These are phyloP conservation scores for Sterna hirundo DNA, from an alignment of 2,113 vertebrate species.

Conservation along the genomic window DNA sequence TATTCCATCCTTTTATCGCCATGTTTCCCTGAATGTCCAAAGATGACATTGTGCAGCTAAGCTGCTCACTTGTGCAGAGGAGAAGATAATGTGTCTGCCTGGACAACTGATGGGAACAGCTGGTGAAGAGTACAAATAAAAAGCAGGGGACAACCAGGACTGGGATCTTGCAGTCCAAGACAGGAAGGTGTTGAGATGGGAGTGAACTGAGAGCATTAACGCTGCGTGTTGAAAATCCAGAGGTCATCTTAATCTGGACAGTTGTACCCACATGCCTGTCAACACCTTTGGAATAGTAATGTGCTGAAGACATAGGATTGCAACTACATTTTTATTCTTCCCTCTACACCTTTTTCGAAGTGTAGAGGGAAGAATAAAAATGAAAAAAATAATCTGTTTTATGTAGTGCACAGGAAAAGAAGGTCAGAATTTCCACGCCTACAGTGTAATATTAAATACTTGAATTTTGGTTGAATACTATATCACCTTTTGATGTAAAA, in stretches of 20 bases:
- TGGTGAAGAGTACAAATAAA: neutral
- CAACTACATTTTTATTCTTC: neutral
- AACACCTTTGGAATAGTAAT: neutral
- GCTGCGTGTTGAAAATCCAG: neutral
- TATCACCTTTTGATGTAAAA: neutral
- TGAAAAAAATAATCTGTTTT: neutral
- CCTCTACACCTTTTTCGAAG: neutral
- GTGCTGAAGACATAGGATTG: neutral
- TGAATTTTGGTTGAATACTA: neutral
- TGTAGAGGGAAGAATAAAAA: neutral
- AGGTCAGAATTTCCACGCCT: neutral
- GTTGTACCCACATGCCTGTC: neutral
- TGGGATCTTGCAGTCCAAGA: neutral
- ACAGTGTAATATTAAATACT: neutral
- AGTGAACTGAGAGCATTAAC: neutral
- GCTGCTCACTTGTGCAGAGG: neutral
- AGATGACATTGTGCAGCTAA: neutral
- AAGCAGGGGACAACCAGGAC: neutral
- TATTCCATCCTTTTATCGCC: neutral
- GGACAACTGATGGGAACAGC: neutral
- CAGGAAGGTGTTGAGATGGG: neutral
- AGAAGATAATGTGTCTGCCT: neutral
- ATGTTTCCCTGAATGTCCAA: neutral
- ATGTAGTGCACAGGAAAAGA: neutral
- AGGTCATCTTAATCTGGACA: fast-evolving